Percentiles rank a stretch among this genome's conserved stretches.
phyloP scores from a whole-genome alignment of 2,113 vertebrate genomes.

The Sapajus apella region DNA sequence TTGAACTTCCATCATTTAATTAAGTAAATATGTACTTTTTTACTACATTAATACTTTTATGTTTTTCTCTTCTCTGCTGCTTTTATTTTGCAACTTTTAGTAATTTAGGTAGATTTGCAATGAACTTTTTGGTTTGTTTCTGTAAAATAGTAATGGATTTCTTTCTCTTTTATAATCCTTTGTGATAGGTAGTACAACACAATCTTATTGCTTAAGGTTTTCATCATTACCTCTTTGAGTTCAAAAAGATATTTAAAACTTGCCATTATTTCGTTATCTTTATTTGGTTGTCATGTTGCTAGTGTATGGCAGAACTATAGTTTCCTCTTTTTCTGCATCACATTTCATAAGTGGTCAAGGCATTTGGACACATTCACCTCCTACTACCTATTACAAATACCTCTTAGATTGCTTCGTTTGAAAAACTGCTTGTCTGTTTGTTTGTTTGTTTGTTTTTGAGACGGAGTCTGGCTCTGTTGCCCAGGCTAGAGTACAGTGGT shows the following conservation, averaged over 20 bases:
- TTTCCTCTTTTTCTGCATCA: conserved; percentile 50
- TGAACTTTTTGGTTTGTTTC: conserved; percentile 45
- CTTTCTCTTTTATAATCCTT: neutral
- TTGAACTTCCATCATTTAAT: conserved; percentile 25
- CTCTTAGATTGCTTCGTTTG: conserved; percentile 14
- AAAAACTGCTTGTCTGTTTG: neutral
- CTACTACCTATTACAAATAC: neutral
- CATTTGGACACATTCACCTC: neutral
- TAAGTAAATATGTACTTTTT: conserved; percentile 39
- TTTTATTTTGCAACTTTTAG: conserved; percentile 34
- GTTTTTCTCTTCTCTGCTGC: neutral
- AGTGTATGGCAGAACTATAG: neutral
- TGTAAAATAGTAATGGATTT: neutral
- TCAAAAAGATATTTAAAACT: conserved; percentile 32
- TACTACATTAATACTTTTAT: neutral
- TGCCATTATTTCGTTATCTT: conserved; percentile 16
- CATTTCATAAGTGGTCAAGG: conserved; percentile 23
- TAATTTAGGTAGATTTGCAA: conserved; percentile 32
- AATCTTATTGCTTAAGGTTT: conserved; percentile 37
- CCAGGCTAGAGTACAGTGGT: too few relatives aligned
- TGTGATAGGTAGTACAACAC: neutral
- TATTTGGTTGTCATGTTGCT: conserved; percentile 28
- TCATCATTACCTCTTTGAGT: neutral
- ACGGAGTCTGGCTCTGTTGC: too few relatives aligned
- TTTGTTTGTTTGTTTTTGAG: too few relatives aligned